phyloP scores from a whole-genome alignment of 2,888 invertebrate species.

The Hydrotaea cyrtoneurina region DNA sequence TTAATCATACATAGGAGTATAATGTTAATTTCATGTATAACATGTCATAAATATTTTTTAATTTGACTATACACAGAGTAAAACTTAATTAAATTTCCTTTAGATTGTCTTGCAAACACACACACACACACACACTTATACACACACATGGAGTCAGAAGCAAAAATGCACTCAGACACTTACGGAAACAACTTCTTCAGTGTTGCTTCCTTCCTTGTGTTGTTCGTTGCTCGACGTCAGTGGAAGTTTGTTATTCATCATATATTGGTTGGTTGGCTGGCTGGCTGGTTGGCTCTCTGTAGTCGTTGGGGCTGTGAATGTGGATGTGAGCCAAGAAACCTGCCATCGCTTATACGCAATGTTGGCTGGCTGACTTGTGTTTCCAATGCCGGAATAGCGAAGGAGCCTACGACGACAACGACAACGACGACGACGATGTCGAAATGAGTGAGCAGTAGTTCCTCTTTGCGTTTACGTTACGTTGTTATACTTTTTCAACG shows the following conservation, averaged over 20 bases:
- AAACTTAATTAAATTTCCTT: constrained; percentile 60
- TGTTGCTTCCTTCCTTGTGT: constrained; percentile 6
- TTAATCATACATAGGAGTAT: background rate
- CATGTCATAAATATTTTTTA: constrained; percentile 4
- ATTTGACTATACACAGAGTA: constrained; percentile 24
- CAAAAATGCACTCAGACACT: constrained; percentile 4
- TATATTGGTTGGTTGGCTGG: constrained; percentile 2
- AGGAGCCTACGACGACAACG: background rate
- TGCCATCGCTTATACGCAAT: constrained; percentile 61
- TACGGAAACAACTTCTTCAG: constrained; percentile 30
- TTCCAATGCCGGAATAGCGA: constrained; percentile 3
- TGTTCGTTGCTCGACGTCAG: constrained; percentile 43
- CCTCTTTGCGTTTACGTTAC: constrained; percentile 9
- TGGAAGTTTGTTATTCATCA: constrained; percentile 45
- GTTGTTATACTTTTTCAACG: constrained; percentile 35
- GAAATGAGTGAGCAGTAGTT: constrained; percentile 24
- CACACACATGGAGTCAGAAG: background rate
- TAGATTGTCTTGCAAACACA: constrained; percentile 15
- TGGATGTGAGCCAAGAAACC: constrained; percentile 64
- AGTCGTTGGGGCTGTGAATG: constrained; percentile 29
- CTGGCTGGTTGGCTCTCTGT: background rate
- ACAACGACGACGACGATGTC: background rate
- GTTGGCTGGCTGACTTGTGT: constrained; percentile 38
- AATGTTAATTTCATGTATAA: constrained; percentile 15
- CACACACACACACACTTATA: background rate